A percentile compares a stretch with the other conserved stretches of the same genome.
Conservation (phyloP, 2,888 invertebrate species). For the Tachystola acroxantha region DNA sequence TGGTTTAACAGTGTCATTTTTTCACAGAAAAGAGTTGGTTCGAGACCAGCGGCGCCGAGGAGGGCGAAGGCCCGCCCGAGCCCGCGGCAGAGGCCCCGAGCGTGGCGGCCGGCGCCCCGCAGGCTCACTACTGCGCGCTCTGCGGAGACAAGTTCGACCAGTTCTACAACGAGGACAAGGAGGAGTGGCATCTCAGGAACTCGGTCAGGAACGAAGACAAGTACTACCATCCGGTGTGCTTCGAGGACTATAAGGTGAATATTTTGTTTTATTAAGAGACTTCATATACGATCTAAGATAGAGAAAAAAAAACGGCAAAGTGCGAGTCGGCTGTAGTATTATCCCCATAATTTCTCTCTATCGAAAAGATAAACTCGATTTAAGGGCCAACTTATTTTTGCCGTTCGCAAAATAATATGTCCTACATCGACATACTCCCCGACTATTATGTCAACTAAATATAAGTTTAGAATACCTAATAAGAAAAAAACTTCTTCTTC, state of each 20-base stretch:
- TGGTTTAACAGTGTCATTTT: not conserved
- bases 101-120: constrained; percentile 85
- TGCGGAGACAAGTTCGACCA: constrained; percentile 96
- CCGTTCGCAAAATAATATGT: too few species aligned
- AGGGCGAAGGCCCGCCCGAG: constrained; percentile 34
- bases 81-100: constrained; percentile 76
- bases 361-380: too few species aligned
- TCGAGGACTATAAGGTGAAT: constrained; percentile 89
- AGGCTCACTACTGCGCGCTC: constrained; percentile 87
- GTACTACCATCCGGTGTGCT: constrained; percentile 93
- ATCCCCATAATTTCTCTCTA: too few species aligned
- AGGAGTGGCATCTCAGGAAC: constrained; percentile 96
- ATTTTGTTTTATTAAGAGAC: too few species aligned
- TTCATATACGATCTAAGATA: too few species aligned
- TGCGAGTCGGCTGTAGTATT: too few species aligned
- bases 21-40: constrained; percentile 90
- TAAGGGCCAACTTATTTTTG: too few species aligned
- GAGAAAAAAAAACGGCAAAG: too few species aligned
- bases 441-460: too few species aligned
- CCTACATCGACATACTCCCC: too few species aligned
- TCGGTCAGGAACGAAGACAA: constrained; percentile 86
- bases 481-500: too few species aligned
- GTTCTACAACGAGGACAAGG: constrained; percentile 97
- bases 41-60: constrained; percentile 82
- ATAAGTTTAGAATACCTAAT: too few species aligned